These are phyloP conservation scores for Phrynocephalus forsythii DNA, from an alignment of 2,797 vertebrate species.

Conservation along the genomic window DNA sequence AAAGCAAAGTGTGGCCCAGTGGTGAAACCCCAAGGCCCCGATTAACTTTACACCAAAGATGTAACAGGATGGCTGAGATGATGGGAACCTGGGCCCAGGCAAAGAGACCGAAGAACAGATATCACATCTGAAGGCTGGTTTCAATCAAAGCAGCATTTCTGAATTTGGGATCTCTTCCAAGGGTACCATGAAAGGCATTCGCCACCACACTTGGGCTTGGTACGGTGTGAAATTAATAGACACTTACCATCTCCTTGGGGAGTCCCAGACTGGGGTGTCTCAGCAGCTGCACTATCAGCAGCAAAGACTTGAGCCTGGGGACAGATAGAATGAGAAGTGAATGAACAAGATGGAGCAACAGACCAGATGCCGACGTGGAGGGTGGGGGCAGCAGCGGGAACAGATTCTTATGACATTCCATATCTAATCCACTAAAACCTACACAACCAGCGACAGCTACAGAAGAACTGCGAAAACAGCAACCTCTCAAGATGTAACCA, in stretches of 20 bases:
- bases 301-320: constrained; percentile 91
- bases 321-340: constrained; percentile 35
- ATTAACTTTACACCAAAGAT: not conserved
- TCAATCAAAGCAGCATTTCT: not conserved
- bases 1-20: not conserved
- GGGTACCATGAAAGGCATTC: not conserved
- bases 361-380: not conserved
- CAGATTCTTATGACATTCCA: not conserved
- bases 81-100: not conserved
- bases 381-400: too few species aligned
- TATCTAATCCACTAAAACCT: not conserved
- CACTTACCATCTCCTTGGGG: constrained; percentile 91
- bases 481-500: not conserved
- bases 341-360: not conserved
- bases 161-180: not conserved
- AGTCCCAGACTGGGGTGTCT: constrained; percentile 88
- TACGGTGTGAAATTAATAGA: not conserved
- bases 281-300: constrained; percentile 87
- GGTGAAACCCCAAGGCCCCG: not conserved
- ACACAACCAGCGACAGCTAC: not conserved
- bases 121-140: not conserved
- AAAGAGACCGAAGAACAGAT: not conserved
- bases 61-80: not conserved
- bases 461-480: not conserved
- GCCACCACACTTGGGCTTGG: not conserved